Conservation (phyloP, 2,888 invertebrate species). For the Pyralis farinalis region DNA sequence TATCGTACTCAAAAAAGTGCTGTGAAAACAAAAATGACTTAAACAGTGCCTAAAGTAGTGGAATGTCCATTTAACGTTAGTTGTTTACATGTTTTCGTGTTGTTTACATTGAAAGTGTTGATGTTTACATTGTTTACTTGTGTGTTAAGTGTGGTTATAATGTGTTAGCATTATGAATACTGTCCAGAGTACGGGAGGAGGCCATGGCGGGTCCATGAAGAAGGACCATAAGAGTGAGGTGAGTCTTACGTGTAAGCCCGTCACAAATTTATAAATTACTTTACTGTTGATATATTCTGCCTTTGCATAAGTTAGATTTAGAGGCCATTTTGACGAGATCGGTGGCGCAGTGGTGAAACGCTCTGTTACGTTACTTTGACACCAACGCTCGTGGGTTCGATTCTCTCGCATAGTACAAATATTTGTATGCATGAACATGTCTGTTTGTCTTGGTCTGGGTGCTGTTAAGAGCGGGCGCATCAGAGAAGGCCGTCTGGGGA, state of each 20-base stretch:
- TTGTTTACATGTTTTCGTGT: constrained; percentile 11
- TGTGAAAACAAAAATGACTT: constrained; percentile 40
- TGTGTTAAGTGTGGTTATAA: constrained; percentile 15
- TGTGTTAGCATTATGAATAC: constrained; percentile 76
- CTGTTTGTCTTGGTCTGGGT: too few species aligned
- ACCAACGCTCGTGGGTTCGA: too few species aligned
- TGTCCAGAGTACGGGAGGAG: constrained; percentile 83
- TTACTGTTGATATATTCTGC: too few species aligned
- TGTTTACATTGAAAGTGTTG: not conserved
- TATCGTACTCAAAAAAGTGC: constrained; percentile 27
- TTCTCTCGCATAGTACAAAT: too few species aligned
- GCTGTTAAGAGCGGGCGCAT: too few species aligned
- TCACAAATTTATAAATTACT: too few species aligned
- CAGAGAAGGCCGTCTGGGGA: not conserved
- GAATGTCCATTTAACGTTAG: constrained; percentile 57
- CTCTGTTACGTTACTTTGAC: too few species aligned
- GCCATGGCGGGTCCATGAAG: constrained; percentile 79
- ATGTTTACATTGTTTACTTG: constrained; percentile 9
- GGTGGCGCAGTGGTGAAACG: too few species aligned
- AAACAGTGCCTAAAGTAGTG: constrained; percentile 60
- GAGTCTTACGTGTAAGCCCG: constrained; percentile 30
- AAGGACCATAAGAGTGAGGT: constrained; percentile 83
- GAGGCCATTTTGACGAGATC: too few species aligned
- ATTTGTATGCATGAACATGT: too few species aligned
- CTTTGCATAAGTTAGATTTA: too few species aligned